Base-by-base conservation (phyloP, 2,797 vertebrate genomes). In the Clarias laeviceps region DNA sequence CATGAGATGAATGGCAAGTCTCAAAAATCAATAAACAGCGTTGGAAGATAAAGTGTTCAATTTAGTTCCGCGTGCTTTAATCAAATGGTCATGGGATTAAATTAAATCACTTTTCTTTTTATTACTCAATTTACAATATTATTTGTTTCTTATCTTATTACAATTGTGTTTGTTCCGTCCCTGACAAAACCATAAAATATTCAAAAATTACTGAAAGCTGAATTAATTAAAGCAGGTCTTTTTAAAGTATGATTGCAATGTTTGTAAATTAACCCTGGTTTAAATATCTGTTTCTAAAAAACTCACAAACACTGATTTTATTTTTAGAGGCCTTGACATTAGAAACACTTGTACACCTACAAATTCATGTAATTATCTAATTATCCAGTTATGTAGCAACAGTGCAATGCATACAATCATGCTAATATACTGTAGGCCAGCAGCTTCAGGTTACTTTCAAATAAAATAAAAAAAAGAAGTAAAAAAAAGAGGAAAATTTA, bases 101-200 rank as follows among this genome's bases (percentile, higher is more conserved):
- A 59, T 72, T 72, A 59, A 83, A 73, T 70, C 34, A 61, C 82
- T 73, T 73, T 70, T 61, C 80, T 56, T 61, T 83, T 73, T 83
- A 73, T 83, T 83, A 73, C 34, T 83, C 27, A 54, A 32, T 81
- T 81, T 22, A 79, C 86, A 89, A 54, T 83, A 79, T 79, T 14
- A 79, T 81, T 66, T 66, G 62, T 32, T 81, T 32, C 11, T 66
- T 57, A 82, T 72, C 24, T 45, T 62, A 82, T 34, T 59, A 62
- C 22, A 34, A 70, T 34, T 57, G 7, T 61, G 9, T 59, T 70
- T 18, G 12, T 82, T 70, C 32, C 5, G 40, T 54, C 22, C 4
- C 66, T 57, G 29, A 34, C 22, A 69, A 37, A 64, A 45, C 34
- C 24, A 27, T 45, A 11, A 29, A 80, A 80, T 40, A n/a, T 24